Evolutionary conservation across 2,797 vertebrate species (phyloP).

Genomic region (Naso thynnoides): DNA sequence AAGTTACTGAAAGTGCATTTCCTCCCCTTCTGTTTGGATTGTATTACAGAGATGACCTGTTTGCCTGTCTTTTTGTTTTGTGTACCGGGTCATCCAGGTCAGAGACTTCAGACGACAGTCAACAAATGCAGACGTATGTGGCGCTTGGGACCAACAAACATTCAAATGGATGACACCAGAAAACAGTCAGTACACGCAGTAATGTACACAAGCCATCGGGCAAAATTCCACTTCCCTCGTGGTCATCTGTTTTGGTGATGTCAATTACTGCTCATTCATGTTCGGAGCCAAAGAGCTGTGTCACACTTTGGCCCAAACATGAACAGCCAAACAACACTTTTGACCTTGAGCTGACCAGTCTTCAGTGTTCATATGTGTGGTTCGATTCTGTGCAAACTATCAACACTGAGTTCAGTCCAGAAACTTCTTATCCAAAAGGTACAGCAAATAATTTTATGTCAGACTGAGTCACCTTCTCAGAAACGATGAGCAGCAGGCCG

Average conservation of each 20-base stretch:
- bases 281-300: not conserved
- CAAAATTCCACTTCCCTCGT: constrained; percentile 32
- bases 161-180: not conserved
- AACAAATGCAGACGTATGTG: not conserved
- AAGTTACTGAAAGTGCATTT: not conserved
- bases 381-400: not conserved
- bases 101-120: not conserved
- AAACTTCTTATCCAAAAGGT: not conserved
- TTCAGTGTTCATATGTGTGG: not conserved
- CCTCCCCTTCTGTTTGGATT: not conserved
- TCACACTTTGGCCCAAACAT: not conserved
- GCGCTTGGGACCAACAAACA: not conserved
- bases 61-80: not conserved
- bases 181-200: not conserved
- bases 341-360: not conserved
- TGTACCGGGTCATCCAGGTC: not conserved
- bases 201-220: too few relatives aligned
- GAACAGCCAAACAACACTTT: not conserved
- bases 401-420: not conserved
- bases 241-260: not conserved
- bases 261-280: not conserved
- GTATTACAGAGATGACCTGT: not conserved
- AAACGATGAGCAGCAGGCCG: not conserved
- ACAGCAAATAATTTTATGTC: not conserved
- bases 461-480: not conserved